phyloP scores from a whole-genome alignment of 2,888 invertebrate species.

The Muschampia plurimacula region DNA sequence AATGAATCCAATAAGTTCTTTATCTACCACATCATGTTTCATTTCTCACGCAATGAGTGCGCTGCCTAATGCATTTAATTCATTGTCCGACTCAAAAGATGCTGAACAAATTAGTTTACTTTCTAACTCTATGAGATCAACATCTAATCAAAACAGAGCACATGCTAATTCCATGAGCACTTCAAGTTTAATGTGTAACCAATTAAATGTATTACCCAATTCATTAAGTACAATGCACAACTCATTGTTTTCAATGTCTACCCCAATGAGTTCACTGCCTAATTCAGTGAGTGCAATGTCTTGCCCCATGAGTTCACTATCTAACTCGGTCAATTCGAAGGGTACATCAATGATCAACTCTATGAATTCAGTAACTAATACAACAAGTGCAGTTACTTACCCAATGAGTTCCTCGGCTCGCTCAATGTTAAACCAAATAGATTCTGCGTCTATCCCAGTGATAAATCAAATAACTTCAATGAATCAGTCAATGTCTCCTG shows the following conservation, averaged over 20 bases:
- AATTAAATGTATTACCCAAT: neutral
- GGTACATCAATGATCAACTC: neutral
- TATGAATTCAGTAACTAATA: neutral
- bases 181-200: neutral
- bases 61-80: neutral
- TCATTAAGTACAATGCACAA: neutral
- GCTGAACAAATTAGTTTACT: neutral
- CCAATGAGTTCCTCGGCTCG: neutral
- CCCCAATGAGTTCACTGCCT: neutral
- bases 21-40: neutral
- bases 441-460: neutral
- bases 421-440: neutral
- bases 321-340: neutral
- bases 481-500: neutral
- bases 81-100: constrained; percentile 6
- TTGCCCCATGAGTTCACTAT: neutral
- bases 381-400: neutral
- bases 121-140: neutral
- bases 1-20: neutral
- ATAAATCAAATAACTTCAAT: neutral
- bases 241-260: neutral
- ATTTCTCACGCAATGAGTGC: constrained; percentile 4
- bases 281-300: neutral
- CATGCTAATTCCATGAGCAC: neutral
- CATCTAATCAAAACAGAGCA: neutral